Evolutionary conservation across 1,140 invertebrate species (phyloP).

Genomic region (Drosophila punjabiensis): DNA sequence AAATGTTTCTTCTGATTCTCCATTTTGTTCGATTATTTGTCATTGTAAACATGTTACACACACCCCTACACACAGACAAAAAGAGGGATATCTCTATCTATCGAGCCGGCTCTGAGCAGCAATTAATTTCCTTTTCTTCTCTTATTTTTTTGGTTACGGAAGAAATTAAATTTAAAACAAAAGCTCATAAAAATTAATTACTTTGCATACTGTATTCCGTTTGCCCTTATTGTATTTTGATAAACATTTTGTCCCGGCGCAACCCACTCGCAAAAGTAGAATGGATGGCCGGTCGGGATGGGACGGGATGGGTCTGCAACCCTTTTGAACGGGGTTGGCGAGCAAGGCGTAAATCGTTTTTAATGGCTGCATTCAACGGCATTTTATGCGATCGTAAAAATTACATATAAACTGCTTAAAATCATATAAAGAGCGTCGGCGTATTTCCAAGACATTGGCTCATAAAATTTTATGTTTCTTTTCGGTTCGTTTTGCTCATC

Average conservation of each 20-base stretch:
- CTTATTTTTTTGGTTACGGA: background rate
- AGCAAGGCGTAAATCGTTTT: conserved; percentile 79
- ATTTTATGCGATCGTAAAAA: conserved; percentile 82
- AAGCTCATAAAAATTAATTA: conserved; percentile 75
- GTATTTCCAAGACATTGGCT: conserved; percentile 67
- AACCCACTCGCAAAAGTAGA: conserved; percentile 12
- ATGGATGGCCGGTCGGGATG: background rate
- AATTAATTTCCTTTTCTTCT: conserved; percentile 46
- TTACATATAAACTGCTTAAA: conserved; percentile 83
- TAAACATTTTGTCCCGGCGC: conserved; percentile 56
- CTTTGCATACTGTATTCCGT: conserved; percentile 48
- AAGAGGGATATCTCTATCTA: conserved; percentile 9
- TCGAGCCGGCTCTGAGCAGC: conserved; percentile 26
- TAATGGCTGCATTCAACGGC: conserved; percentile 81
- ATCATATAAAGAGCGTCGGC: conserved; percentile 77
- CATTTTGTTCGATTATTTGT: conserved; percentile 33
- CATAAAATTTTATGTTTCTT: conserved; percentile 77
- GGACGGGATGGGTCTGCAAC: conserved; percentile 4
- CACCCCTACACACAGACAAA: conserved; percentile 12
- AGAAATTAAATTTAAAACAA: conserved; percentile 63
- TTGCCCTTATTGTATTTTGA: conserved; percentile 48
- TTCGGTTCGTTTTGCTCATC: conserved; percentile 46
- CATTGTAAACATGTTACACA: conserved; percentile 46
- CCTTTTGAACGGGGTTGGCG: conserved; percentile 52
- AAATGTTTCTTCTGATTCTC: conserved; percentile 42